Percentiles rank a stretch among this genome's conserved stretches.
phyloP scores from a whole-genome alignment of 1,140 invertebrate genomes.

The Ladona fulva region DNA sequence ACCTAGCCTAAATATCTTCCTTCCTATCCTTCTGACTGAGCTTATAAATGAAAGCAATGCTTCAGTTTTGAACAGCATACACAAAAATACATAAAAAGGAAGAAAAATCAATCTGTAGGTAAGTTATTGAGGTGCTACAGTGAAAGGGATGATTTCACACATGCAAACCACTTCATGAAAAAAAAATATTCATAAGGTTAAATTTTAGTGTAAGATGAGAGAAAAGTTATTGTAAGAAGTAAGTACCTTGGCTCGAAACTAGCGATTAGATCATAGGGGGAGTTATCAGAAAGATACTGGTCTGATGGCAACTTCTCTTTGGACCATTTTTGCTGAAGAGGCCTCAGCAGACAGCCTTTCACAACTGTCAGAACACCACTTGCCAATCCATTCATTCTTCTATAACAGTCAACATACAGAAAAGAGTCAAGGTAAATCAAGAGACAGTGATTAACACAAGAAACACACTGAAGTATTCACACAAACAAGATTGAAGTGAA shows the following conservation, averaged over 20 bases:
- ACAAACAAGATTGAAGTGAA: not conserved
- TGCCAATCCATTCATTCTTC: constrained; percentile 58
- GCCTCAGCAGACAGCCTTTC: constrained; percentile 48
- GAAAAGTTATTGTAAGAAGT: not conserved
- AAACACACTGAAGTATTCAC: not conserved
- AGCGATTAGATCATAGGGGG: not conserved
- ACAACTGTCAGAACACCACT: constrained; percentile 57
- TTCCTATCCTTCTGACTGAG: too few species aligned
- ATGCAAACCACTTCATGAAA: too few species aligned
- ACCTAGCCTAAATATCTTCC: too few species aligned
- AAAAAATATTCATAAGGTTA: too few species aligned
- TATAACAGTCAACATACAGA: constrained; percentile 31
- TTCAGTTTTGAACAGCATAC: too few species aligned
- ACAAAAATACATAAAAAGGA: too few species aligned
- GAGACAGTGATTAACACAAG: not conserved
- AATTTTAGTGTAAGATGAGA: too few species aligned
- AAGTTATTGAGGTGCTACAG: too few species aligned
- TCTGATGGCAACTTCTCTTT: not conserved
- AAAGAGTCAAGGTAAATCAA: not conserved
- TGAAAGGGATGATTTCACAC: too few species aligned
- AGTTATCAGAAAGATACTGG: not conserved
- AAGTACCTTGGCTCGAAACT: not conserved
- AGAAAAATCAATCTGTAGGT: too few species aligned
- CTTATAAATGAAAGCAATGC: too few species aligned
- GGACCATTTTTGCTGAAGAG: constrained; percentile 31